These are phyloP conservation scores for Dasyornis broadbenti DNA, from an alignment of 2,113 vertebrate species.

Conservation along the genomic window DNA sequence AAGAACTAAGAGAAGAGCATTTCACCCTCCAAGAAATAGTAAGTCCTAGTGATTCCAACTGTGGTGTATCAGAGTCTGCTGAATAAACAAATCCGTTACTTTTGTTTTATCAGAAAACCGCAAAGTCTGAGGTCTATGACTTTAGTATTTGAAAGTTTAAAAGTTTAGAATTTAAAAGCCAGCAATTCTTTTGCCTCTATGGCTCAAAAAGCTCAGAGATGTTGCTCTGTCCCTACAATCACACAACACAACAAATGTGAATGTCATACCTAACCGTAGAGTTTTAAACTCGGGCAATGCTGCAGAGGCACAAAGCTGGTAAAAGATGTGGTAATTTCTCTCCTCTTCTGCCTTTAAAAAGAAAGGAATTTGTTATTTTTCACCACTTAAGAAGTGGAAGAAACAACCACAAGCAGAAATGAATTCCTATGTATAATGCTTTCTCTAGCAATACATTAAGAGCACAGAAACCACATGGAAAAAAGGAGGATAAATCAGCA, in stretches of 20 bases:
- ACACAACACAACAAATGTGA: background rate
- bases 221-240: background rate
- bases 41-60: background rate
- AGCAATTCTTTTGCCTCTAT: background rate
- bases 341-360: constrained; percentile 92
- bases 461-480: background rate
- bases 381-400: background rate
- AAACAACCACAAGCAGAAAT: background rate
- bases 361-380: constrained; percentile 57
- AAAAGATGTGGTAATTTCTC: constrained; percentile 98
- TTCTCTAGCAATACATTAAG: background rate
- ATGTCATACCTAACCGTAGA: constrained; percentile 84
- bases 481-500: background rate
- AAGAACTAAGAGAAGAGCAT: background rate
- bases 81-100: background rate
- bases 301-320: constrained; percentile 95
- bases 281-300: constrained; percentile 87
- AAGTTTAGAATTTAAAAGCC: background rate
- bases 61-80: background rate
- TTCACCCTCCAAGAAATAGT: background rate
- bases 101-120: background rate
- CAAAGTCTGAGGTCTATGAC: background rate
- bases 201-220: background rate
- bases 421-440: background rate
- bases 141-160: background rate